phyloP scores from a whole-genome alignment of 1,140 invertebrate genomes.

The Saccostrea echinata region DNA sequence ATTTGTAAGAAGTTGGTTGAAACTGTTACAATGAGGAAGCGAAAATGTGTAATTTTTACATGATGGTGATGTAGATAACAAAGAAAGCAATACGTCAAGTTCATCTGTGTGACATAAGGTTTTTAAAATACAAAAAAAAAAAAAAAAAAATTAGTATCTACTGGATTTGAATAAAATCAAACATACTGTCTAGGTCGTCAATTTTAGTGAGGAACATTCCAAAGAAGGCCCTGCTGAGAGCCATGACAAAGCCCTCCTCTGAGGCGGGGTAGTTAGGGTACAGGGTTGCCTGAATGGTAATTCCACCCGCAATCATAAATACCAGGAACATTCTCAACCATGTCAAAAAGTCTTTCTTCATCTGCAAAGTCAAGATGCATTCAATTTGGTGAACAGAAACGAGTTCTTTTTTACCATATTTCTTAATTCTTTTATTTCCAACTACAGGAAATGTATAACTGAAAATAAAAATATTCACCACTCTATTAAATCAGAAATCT shows the following conservation, averaged over 20 bases:
- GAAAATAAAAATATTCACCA: no score
- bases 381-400: no score
- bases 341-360: conserved; percentile 69
- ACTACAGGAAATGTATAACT: background rate
- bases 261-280: conserved; percentile 78
- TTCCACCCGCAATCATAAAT: conserved; percentile 79
- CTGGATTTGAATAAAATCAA: background rate
- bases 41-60: no score
- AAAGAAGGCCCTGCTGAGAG: conserved; percentile 75
- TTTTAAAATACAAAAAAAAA: no score
- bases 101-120: no score
- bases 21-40: no score
- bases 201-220: conserved; percentile 79
- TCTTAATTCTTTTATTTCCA: background rate
- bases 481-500: no score
- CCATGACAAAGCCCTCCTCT: background rate
- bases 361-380: background rate
- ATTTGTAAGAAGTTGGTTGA: no score
- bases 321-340: conserved; percentile 79
- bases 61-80: no score
- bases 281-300: conserved; percentile 79
- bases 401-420: background rate
- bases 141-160: no score
- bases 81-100: no score
- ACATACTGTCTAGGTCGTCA: conserved; percentile 73